phyloP scores from a whole-genome alignment of 2,888 invertebrate species.

The Incurvaria masculella region DNA sequence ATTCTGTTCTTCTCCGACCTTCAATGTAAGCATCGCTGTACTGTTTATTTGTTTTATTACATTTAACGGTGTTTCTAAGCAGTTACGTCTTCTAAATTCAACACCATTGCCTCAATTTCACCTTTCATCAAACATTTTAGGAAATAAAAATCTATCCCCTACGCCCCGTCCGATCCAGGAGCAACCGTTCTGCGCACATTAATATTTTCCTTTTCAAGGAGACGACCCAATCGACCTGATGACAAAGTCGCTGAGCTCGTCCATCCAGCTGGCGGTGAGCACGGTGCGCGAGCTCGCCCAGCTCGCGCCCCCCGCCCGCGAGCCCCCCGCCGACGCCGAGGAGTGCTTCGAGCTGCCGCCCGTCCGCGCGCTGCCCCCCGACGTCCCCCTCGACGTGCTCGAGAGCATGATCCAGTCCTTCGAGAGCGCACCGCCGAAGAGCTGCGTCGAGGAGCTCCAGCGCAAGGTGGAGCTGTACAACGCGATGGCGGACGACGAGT shows the following conservation, averaged over 20 bases:
- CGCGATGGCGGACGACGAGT: constrained; percentile 68
- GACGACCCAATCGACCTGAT: constrained; percentile 37
- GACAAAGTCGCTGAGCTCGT: constrained; percentile 43
- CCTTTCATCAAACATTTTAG: no score
- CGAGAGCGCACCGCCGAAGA: constrained; percentile 19
- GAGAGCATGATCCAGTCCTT: constrained; percentile 47
- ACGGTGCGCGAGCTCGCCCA: constrained; percentile 40
- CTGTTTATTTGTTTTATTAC: no score
- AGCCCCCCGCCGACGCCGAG: constrained; percentile 57
- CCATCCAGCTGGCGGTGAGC: constrained; percentile 44
- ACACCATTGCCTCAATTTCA: no score
- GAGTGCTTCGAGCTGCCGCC: constrained; percentile 73
- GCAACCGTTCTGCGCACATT: background rate
- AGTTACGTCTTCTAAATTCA: no score
- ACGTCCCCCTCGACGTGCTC: constrained; percentile 40
- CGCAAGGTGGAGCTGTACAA: constrained; percentile 63
- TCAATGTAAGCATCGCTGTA: no score
- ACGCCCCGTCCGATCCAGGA: background rate
- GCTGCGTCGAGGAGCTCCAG: constrained; percentile 27
- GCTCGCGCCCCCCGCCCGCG: constrained; percentile 38
- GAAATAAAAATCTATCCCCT: no score
- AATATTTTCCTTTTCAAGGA: constrained; percentile 20
- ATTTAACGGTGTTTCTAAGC: no score
- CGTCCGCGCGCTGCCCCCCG: constrained; percentile 46
- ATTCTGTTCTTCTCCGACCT: no score